These are phyloP conservation scores for Hypercompe scribonia DNA, from an alignment of 2,888 invertebrate species.

Conservation along the genomic window DNA sequence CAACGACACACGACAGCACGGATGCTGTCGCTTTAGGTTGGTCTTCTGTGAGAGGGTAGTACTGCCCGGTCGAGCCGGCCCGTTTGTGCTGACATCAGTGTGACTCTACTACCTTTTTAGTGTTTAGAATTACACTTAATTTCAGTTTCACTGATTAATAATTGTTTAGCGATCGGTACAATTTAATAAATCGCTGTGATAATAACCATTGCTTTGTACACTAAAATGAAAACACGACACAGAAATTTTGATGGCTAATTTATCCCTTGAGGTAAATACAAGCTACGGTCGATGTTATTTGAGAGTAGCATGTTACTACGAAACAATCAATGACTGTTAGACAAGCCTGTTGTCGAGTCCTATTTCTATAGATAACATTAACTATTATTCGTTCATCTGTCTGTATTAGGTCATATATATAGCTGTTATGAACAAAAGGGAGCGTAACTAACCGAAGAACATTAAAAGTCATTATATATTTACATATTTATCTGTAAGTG, in stretches of 20 bases:
- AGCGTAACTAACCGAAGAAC: neutral
- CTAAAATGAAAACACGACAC: neutral
- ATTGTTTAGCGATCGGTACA: neutral
- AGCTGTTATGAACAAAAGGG: neutral
- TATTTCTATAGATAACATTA: constrained; percentile 61
- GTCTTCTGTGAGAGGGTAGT: too few species aligned
- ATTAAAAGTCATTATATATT: too few species aligned
- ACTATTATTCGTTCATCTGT: constrained; percentile 53
- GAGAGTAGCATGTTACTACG: constrained; percentile 5
- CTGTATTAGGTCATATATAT: neutral
- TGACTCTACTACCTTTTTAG: too few species aligned
- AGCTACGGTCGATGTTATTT: neutral
- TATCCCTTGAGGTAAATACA: neutral
- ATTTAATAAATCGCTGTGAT: neutral
- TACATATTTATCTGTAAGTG: too few species aligned
- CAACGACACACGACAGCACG: too few species aligned
- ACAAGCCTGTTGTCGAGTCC: constrained; percentile 40
- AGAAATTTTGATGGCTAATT: neutral
- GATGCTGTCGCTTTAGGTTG: too few species aligned
- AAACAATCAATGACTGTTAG: constrained; percentile 18
- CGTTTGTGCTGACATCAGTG: too few species aligned
- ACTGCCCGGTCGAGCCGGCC: too few species aligned
- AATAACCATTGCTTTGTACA: neutral
- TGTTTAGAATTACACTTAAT: too few species aligned
- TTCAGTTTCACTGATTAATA: too few species aligned